Evolutionary conservation across 1,140 invertebrate species (phyloP).

Genomic region (Ostrea edulis): DNA sequence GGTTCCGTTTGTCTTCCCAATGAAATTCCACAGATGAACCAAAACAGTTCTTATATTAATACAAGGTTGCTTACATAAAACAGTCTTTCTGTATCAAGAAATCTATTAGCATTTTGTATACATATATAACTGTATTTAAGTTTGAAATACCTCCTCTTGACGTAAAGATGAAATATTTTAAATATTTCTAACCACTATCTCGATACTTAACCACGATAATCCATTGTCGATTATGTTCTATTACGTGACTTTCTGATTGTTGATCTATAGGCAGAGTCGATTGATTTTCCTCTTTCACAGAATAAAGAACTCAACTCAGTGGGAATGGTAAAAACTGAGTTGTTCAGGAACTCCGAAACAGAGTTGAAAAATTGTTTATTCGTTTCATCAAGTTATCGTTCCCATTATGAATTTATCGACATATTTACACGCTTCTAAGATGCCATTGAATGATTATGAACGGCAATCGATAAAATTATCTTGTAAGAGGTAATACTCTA

Average conservation of each 20-base stretch:
- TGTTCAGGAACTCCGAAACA: neutral
- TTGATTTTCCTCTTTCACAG: neutral
- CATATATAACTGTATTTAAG: too few species aligned
- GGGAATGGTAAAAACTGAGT: slow-evolving; percentile 31
- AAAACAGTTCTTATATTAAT: neutral
- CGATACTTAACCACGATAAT: neutral
- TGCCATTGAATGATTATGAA: slow-evolving; percentile 26
- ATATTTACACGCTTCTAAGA: slow-evolving; percentile 33
- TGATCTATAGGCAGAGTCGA: slow-evolving; percentile 3
- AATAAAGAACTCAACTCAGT: slow-evolving; percentile 14
- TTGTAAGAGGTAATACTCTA: slow-evolving; percentile 29
- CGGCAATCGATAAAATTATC: slow-evolving; percentile 37
- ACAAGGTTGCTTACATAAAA: neutral
- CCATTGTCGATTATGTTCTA: slow-evolving; percentile 29
- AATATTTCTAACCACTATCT: slow-evolving; percentile 31
- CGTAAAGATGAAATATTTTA: slow-evolving; percentile 11
- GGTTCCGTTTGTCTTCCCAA: neutral
- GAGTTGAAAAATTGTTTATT: slow-evolving; percentile 13
- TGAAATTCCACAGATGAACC: neutral
- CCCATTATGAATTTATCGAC: slow-evolving; percentile 34
- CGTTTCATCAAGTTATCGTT: slow-evolving; percentile 13
- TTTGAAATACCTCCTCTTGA: neutral
- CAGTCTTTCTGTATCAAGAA: too few species aligned
- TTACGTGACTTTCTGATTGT: neutral
- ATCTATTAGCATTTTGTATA: too few species aligned